These are phyloP conservation scores for Sylvia borin DNA, from an alignment of 2,797 vertebrate species.

Conservation along the genomic window DNA sequence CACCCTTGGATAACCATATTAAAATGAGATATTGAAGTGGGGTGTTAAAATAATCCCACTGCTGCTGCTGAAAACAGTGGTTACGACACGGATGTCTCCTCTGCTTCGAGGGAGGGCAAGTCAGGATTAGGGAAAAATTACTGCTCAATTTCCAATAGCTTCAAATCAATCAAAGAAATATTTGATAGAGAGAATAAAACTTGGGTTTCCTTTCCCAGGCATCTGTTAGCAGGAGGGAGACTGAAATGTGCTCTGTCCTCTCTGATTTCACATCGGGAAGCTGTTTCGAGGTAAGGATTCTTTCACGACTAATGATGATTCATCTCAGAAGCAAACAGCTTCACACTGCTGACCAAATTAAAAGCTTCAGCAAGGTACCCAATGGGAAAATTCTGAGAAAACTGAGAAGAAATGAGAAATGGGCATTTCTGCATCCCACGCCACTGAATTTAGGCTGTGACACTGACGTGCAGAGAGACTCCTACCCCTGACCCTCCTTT, in stretches of 20 bases:
- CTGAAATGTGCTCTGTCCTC: background rate
- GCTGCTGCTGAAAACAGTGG: accelerated
- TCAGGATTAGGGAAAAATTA: background rate
- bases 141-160: background rate
- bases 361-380: background rate
- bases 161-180: background rate
- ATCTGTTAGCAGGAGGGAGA: background rate
- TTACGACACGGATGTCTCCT: background rate
- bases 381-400: background rate
- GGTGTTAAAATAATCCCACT: background rate
- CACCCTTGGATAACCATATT: background rate
- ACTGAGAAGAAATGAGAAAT: background rate
- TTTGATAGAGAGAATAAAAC: background rate
- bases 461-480: background rate
- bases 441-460: background rate
- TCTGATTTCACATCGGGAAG: constrained; percentile 6
- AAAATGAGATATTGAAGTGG: background rate
- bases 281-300: background rate
- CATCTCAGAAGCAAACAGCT: constrained; percentile 18
- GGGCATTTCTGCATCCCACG: background rate
- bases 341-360: background rate
- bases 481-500: background rate
- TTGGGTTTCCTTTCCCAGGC: background rate
- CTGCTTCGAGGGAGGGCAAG: background rate
- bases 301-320: constrained; percentile 56